phyloP scores from a whole-genome alignment of 2,888 invertebrate genomes.

The Caenorhabditis sulstoni region DNA sequence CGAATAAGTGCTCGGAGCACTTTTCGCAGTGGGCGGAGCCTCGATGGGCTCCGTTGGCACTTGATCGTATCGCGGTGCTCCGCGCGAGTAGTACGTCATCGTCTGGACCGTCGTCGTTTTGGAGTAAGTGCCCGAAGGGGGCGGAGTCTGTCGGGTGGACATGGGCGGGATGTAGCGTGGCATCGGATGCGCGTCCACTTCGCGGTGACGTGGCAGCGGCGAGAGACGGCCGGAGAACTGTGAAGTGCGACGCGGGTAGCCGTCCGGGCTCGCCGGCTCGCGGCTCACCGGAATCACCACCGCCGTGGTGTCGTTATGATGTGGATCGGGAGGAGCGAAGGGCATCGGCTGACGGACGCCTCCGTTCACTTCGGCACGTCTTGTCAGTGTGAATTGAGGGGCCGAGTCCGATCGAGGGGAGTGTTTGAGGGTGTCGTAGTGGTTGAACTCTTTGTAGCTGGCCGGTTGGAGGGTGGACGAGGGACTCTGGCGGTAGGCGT shows the following conservation, averaged over 20 bases:
- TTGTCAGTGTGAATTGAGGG: conserved; percentile 8
- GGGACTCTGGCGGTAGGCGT: conserved; percentile 27
- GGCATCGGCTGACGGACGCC: not conserved
- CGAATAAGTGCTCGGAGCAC: conserved; percentile 14
- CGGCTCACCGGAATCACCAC: too few relatives aligned
- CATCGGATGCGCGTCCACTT: conserved; percentile 23
- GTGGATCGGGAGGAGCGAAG: conserved; percentile 18
- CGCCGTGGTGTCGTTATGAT: conserved; percentile 1
- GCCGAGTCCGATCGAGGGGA: conserved; percentile 21
- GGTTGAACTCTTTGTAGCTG: conserved; percentile 42
- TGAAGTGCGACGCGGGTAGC: conserved; percentile 13
- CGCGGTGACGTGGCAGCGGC: conserved; percentile 30
- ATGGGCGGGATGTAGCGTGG: conserved; percentile 9
- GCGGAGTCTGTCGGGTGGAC: not conserved
- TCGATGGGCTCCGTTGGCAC: conserved; percentile 6
- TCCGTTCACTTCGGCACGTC: conserved; percentile 21
- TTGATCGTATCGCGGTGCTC: not conserved
- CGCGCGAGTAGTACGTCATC: not conserved
- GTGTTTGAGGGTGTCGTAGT: conserved; percentile 55
- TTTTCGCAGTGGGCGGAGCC: not conserved
- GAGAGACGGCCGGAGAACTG: conserved; percentile 20
- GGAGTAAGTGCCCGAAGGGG: conserved; percentile 21
- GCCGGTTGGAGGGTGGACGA: not conserved
- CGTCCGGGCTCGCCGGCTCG: too few relatives aligned
- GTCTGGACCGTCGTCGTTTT: conserved; percentile 2